Percentiles rank a stretch among this genome's conserved stretches.
Evolutionary conservation across 1,140 invertebrate genomes (phyloP).

Genomic region (Papilio dardanus): DNA sequence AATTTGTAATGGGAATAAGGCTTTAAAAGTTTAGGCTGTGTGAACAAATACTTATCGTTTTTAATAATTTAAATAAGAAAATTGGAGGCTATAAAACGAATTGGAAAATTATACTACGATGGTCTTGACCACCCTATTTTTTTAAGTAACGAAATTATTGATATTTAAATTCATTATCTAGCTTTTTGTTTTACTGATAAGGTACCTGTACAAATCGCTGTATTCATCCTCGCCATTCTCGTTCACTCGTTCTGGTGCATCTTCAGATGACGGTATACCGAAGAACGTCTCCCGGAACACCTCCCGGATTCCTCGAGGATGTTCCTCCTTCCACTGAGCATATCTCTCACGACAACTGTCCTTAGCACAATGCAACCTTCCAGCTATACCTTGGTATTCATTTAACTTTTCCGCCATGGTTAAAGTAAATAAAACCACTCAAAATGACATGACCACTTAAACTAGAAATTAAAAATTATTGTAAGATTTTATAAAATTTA

Average conservation of each 20-base stretch:
- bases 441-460: background rate
- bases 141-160: background rate
- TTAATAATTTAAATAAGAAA: too few relatives aligned
- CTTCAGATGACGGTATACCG: constrained; percentile 76
- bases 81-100: too few relatives aligned
- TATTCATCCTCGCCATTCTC: constrained; percentile 85
- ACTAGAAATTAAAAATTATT: background rate
- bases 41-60: background rate
- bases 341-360: constrained; percentile 85
- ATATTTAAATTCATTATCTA: background rate
- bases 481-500: background rate
- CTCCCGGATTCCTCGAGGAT: constrained; percentile 80
- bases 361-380: constrained; percentile 86
- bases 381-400: constrained; percentile 89
- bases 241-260: constrained; percentile 67
- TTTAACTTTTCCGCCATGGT: constrained; percentile 88
- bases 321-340: constrained; percentile 83
- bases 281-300: constrained; percentile 67
- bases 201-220: constrained; percentile 90
- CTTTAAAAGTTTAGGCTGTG: background rate
- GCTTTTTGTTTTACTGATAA: background rate
- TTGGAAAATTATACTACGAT: too few relatives aligned
- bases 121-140: background rate
- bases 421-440: constrained; percentile 13
- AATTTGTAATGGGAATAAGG: background rate